Evolutionary conservation across 2,888 invertebrate genomes (phyloP).

Genomic region (Horisme vitalbata): DNA sequence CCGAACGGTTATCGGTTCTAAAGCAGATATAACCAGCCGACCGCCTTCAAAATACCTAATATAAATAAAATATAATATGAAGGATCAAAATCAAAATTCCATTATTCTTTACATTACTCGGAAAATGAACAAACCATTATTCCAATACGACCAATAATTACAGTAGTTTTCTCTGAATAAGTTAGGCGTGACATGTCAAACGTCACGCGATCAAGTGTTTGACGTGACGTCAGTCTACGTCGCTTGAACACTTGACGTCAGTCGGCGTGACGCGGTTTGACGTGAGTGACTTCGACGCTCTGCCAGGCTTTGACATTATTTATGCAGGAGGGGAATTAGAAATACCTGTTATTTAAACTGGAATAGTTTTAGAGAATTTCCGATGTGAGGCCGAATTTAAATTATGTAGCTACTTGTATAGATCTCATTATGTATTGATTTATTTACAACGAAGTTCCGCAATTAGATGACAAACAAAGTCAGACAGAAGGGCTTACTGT

Average conservation of each 20-base stretch:
- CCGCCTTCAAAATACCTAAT: too few species aligned
- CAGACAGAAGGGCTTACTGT: too few species aligned
- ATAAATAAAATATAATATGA: too few species aligned
- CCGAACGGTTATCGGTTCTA: too few species aligned
- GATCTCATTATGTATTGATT: too few species aligned
- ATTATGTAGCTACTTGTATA: conserved; percentile 1
- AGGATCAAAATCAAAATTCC: conserved; percentile 20
- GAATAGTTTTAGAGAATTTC: conserved; percentile 25
- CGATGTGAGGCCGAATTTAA: conserved; percentile 1
- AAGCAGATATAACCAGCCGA: too few species aligned
- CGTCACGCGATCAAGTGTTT: conserved; percentile 32
- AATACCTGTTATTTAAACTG: conserved; percentile 30
- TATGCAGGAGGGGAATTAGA: conserved; percentile 39
- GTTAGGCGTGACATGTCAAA: conserved; percentile 46
- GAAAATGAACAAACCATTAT: conserved; percentile 35
- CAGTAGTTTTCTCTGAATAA: conserved; percentile 48
- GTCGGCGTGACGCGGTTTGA: conserved; percentile 7
- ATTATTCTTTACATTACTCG: conserved; percentile 3
- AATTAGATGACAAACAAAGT: too few species aligned
- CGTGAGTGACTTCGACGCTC: conserved; percentile 2
- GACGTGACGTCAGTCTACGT: conserved; percentile 3
- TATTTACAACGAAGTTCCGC: too few species aligned
- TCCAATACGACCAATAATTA: conserved; percentile 33
- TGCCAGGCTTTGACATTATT: conserved; percentile 25
- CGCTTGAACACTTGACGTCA: too few species aligned